A percentile compares a stretch with the other conserved stretches of the same genome.
Evolutionary conservation across 2,113 vertebrate species (phyloP).

Genomic region (Pantherophis guttatus): DNA sequence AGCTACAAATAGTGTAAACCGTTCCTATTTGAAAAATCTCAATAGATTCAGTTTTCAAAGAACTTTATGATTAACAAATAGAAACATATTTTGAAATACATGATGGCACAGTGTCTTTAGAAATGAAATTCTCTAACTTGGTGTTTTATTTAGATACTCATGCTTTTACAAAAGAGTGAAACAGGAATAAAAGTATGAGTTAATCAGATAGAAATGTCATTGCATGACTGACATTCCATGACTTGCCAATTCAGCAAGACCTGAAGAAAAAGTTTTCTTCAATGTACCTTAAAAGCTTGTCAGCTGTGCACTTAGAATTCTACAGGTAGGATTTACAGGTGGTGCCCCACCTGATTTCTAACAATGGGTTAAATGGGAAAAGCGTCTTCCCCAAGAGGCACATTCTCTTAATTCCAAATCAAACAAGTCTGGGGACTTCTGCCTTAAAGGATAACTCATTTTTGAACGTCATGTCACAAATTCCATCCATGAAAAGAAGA

Average conservation of each 20-base stretch:
- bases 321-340: background rate
- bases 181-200: background rate
- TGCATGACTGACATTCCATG: background rate
- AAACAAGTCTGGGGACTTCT: background rate
- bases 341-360: background rate
- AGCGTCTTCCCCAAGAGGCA: background rate
- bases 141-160: background rate
- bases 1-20: background rate
- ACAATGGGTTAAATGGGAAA: background rate
- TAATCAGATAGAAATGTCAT: background rate
- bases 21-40: background rate
- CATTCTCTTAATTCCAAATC: background rate
- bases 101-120: background rate
- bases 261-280: background rate
- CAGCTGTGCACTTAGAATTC: background rate
- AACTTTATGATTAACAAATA: background rate
- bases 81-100: background rate
- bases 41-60: background rate
- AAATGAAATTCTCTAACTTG: background rate
- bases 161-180: background rate
- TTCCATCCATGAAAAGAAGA: background rate
- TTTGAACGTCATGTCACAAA: background rate
- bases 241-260: background rate
- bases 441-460: background rate
- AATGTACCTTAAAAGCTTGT: background rate